A percentile compares a stretch with the other conserved stretches of the same genome.
Evolutionary conservation across 2,113 vertebrate genomes (phyloP).

Genomic region (Polypterus bichir): DNA sequence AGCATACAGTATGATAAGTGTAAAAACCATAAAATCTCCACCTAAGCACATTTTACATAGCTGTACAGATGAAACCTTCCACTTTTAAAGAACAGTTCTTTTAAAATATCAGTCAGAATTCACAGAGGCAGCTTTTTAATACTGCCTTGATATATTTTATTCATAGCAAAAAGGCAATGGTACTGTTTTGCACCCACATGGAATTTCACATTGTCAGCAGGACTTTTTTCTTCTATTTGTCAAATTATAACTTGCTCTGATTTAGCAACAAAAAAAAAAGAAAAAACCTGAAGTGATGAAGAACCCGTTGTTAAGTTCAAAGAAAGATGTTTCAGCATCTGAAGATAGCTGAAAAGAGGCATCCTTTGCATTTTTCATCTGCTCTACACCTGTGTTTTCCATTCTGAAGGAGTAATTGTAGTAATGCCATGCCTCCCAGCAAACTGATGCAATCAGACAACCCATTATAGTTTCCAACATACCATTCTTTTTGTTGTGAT

Average conservation of each 20-base stretch:
- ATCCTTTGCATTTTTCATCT: no score
- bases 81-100: no score
- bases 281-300: neutral
- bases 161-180: neutral
- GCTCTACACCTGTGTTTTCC: no score
- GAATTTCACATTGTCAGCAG: neutral
- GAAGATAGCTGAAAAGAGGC: neutral
- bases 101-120: no score
- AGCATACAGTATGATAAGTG: neutral
- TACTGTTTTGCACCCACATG: neutral
- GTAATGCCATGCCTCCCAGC: no score
- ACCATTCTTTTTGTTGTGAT: no score
- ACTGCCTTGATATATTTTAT: neutral
- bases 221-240: slow-evolving; percentile 1
- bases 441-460: no score
- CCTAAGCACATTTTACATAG: neutral
- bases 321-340: slow-evolving; percentile 1
- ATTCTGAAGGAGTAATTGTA: no score
- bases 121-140: no score
- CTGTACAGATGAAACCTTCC: neutral
- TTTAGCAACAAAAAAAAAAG: neutral
- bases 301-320: neutral
- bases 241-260: neutral
- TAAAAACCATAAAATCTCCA: neutral
- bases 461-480: no score